Evolutionary conservation across 2,797 vertebrate species (phyloP).

Genomic region (Fistularia commersonii): DNA sequence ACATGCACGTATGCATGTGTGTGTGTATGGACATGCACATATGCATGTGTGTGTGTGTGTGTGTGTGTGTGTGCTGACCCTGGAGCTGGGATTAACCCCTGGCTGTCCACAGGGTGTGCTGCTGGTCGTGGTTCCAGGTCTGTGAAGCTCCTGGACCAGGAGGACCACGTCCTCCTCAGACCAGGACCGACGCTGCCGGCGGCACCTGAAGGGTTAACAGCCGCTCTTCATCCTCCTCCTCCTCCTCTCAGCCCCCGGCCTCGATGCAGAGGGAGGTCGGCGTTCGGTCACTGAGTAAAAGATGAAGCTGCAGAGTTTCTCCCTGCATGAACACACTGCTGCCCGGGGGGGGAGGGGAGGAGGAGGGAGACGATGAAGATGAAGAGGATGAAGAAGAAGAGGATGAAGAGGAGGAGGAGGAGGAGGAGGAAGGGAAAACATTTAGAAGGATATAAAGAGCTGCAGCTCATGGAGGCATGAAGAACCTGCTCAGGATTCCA

Average conservation of each 20-base stretch:
- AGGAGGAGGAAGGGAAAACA: not conserved
- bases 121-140: too few species aligned
- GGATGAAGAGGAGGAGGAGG: conserved; percentile 8
- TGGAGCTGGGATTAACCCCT: too few species aligned
- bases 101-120: too few species aligned
- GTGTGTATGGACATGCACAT: too few species aligned
- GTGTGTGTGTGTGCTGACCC: too few species aligned
- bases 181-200: conserved; percentile 20
- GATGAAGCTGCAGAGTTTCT: conserved; percentile 73
- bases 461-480: conserved; percentile 4
- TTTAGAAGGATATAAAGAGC: conserved; percentile 35
- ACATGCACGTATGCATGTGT: too few species aligned
- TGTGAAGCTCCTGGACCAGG: too few species aligned
- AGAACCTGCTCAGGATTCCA: too few species aligned
- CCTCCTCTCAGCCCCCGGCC: conserved; percentile 16
- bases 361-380: too few species aligned
- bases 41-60: too few species aligned
- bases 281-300: conserved; percentile 72
- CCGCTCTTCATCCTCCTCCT: not conserved
- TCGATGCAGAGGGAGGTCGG: conserved; percentile 67
- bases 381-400: conserved; percentile 20
- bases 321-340: conserved; percentile 72
- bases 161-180: too few species aligned
- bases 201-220: conserved; percentile 16
- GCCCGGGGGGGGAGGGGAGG: conserved; percentile 61